These are phyloP conservation scores for Doryteuthis pealeii DNA, from an alignment of 1,140 invertebrate species.

Conservation along the genomic window DNA sequence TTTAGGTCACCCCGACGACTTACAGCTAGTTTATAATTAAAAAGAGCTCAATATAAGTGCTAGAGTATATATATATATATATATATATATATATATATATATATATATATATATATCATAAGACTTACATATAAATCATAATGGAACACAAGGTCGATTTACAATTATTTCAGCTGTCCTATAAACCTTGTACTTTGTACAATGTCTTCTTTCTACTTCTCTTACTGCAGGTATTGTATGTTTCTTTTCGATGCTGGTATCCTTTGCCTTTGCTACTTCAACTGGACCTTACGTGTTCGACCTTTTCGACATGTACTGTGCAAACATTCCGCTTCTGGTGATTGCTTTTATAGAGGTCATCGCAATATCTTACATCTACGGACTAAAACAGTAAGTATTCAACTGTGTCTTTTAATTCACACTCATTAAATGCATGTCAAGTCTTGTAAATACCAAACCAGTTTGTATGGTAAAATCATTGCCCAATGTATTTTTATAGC, in stretches of 20 bases:
- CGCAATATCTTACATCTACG: constrained; percentile 38
- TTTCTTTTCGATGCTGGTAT: constrained; percentile 27
- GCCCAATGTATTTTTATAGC: no score
- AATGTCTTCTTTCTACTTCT: background rate
- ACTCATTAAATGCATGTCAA: no score
- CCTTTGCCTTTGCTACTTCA: constrained; percentile 36
- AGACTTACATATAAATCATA: background rate
- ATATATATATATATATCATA: constrained; percentile 5
- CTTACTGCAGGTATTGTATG: constrained; percentile 34
- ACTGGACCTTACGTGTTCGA: constrained; percentile 42
- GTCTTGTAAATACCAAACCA: no score
- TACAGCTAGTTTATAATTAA: no score
- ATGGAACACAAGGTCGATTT: no score
- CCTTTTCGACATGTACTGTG: constrained; percentile 39
- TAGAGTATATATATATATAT: constrained; percentile 10
- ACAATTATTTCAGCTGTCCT: background rate
- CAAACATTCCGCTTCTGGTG: constrained; percentile 40
- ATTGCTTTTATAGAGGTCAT: constrained; percentile 40
- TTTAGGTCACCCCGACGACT: no score
- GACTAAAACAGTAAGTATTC: constrained; percentile 36
- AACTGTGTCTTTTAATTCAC: no score
- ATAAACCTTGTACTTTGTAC: background rate
- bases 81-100: constrained; percentile 9
- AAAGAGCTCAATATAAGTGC: no score
- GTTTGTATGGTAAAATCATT: no score